These are phyloP conservation scores for Andrena camellia DNA, from an alignment of 2,888 invertebrate species.

Conservation along the genomic window DNA sequence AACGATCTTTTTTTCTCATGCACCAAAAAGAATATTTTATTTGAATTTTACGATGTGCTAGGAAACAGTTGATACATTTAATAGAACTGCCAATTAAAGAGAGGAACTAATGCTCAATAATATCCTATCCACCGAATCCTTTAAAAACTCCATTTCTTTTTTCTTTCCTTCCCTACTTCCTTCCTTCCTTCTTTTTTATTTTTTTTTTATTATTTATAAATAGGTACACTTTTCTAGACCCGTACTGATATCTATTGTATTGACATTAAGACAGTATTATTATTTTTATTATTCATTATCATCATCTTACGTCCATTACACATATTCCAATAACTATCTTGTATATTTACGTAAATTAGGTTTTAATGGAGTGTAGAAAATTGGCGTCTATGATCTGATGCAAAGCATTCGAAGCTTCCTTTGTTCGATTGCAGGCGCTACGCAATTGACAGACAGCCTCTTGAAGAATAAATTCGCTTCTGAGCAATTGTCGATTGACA, in stretches of 20 bases:
- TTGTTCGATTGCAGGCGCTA: conserved; percentile 76
- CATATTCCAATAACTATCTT: conserved; percentile 46
- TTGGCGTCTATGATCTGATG: conserved; percentile 78
- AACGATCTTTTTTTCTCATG: conserved; percentile 56
- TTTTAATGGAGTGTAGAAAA: conserved; percentile 81
- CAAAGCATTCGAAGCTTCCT: conserved; percentile 76
- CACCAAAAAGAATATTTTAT: conserved; percentile 59
- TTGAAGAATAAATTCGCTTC: conserved; percentile 82
- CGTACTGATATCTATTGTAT: conserved; percentile 47
- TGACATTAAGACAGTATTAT: conserved; percentile 52
- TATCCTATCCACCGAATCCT: conserved; percentile 57
- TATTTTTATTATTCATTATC: conserved; percentile 61
- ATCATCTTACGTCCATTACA: conserved; percentile 52
- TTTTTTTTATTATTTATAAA: too few relatives aligned
- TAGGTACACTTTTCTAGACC: background rate
- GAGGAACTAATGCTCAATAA: conserved; percentile 81
- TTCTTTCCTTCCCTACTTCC: conserved; percentile 42
- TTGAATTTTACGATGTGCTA: conserved; percentile 68
- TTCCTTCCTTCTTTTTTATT: conserved; percentile 6
- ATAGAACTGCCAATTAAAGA: conserved; percentile 82
- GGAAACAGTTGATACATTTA: conserved; percentile 75
- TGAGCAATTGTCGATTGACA: conserved; percentile 81
- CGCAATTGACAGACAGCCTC: conserved; percentile 82
- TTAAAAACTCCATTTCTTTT: conserved; percentile 35
- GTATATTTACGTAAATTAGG: conserved; percentile 54